Conservation (phyloP, 2,113 vertebrate species). For the Polyodon spathula region DNA sequence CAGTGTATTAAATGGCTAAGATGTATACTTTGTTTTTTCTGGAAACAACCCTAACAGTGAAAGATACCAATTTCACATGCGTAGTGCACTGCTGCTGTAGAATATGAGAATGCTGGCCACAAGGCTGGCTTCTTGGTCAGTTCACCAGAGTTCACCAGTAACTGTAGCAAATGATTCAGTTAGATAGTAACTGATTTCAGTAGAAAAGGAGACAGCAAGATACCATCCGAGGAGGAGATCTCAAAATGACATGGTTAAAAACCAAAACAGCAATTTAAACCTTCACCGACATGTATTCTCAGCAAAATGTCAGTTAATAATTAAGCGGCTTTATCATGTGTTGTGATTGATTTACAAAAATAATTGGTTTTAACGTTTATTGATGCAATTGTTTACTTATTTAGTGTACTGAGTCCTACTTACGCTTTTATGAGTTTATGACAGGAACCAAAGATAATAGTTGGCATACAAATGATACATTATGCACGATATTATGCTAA, state of each 20-base stretch:
- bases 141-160: too few relatives aligned
- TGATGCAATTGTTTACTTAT: conserved; percentile 72
- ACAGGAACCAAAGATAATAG: conserved; percentile 12
- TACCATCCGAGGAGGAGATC: too few relatives aligned
- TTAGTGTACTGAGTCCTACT: conserved; percentile 42
- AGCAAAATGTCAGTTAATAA: conserved; percentile 68
- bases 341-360: conserved; percentile 70
- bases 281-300: conserved; percentile 49
- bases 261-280: conserved; percentile 33
- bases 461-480: not conserved
- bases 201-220: not conserved
- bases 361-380: conserved; percentile 58
- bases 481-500: too few relatives aligned
- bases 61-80: too few relatives aligned
- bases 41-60: too few relatives aligned
- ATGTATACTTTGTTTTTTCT: too few relatives aligned
- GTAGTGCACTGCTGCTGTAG: too few relatives aligned
- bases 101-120: too few relatives aligned
- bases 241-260: too few relatives aligned
- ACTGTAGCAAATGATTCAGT: too few relatives aligned
- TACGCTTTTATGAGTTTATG: conserved; percentile 28
- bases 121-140: too few relatives aligned
- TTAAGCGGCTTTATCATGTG: conserved; percentile 53
- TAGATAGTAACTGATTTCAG: not conserved
- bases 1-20: too few relatives aligned